Percentiles rank a stretch among this genome's conserved stretches.
These are phyloP conservation scores for Octodon degus DNA, from an alignment of 2,113 vertebrate species.

Conservation along the genomic window DNA sequence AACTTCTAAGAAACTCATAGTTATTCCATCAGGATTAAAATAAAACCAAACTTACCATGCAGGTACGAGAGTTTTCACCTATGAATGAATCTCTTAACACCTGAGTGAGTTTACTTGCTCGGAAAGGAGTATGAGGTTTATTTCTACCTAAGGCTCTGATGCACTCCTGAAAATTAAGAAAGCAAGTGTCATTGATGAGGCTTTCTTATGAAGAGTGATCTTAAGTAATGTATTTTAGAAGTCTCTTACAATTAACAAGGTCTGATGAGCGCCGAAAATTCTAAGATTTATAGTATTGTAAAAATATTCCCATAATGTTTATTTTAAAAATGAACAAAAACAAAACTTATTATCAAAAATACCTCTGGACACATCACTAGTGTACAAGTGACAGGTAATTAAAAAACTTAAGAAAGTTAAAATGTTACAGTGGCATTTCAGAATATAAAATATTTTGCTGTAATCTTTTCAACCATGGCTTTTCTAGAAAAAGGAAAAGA, in stretches of 20 bases:
- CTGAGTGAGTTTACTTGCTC: conserved; percentile 99
- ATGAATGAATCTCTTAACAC: conserved; percentile 99
- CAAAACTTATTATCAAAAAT: conserved; percentile 28
- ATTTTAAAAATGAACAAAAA: conserved; percentile 22
- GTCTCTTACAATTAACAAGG: conserved; percentile 44
- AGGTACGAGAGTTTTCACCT: conserved; percentile 98
- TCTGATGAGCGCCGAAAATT: conserved; percentile 52
- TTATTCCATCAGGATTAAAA: conserved; percentile 38
- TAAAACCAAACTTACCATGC: conserved; percentile 92
- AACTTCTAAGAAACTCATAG: background rate
- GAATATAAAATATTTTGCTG: background rate
- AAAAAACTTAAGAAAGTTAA: conserved; percentile 2
- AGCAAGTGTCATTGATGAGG: conserved; percentile 32
- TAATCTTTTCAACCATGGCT: background rate
- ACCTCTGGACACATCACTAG: background rate
- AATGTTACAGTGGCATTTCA: background rate
- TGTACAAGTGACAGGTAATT: conserved; percentile 16
- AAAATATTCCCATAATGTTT: conserved; percentile 28
- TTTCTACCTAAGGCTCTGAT: conserved; percentile 98
- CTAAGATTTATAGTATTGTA: background rate
- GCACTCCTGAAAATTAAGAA: conserved; percentile 91
- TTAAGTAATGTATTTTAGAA: conserved; percentile 12
- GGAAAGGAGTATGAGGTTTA: conserved; percentile 97
- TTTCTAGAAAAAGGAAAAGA: conserved; percentile 33
- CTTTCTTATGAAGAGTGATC: conserved; percentile 36